A percentile compares a stretch with the other conserved stretches of the same genome.
Conservation (phyloP, 2,113 vertebrate genomes). For the Otolemur garnettii region DNA sequence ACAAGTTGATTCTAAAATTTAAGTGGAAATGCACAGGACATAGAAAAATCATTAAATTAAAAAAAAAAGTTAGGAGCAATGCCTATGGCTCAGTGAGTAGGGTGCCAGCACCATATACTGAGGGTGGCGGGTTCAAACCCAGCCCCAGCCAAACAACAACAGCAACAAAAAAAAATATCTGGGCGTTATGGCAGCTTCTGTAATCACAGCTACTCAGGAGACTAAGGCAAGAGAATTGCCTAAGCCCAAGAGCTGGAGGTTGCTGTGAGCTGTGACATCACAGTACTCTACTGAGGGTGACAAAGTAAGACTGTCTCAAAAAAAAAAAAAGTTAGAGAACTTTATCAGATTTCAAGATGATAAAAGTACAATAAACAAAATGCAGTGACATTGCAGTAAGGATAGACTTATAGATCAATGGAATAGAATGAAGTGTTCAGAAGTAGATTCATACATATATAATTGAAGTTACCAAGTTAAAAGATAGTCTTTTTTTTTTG, state of each 20-base stretch:
- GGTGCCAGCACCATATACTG: no score
- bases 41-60: background rate
- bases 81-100: no score
- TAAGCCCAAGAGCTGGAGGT: no score
- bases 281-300: no score
- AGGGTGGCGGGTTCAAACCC: no score
- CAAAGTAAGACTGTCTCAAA: no score
- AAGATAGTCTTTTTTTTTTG: background rate
- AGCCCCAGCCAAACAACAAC: no score
- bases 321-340: background rate
- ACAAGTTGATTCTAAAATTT: background rate
- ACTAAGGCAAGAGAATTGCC: no score
- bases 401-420: background rate
- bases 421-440: background rate
- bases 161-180: no score
- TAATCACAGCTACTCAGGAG: no score
- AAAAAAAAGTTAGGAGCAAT: background rate
- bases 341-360: background rate
- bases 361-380: conserved; percentile 9
- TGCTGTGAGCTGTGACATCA: no score
- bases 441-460: background rate
- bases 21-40: conserved; percentile 6
- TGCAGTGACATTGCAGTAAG: background rate
- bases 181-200: no score
- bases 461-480: background rate